phyloP scores from a whole-genome alignment of 2,888 invertebrate genomes.

The Arenicola marina region DNA sequence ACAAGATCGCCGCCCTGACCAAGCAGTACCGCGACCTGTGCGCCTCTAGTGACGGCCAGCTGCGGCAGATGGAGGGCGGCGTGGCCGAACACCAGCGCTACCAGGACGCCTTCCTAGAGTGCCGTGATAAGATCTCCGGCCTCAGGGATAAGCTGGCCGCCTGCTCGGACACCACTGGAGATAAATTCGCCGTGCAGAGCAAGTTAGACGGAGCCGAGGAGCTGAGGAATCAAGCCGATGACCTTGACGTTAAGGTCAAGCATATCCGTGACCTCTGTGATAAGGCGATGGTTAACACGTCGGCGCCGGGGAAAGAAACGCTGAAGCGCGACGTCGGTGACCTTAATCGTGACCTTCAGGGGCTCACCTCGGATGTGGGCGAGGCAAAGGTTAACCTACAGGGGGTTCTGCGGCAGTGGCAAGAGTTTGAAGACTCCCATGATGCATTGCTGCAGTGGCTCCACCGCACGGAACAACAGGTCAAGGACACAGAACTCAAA shows the following conservation, averaged over 20 bases:
- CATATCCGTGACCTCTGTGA: conserved; percentile 6
- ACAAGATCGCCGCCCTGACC: conserved; percentile 47
- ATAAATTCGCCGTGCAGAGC: conserved; percentile 79
- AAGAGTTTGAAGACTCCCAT: conserved; percentile 84
- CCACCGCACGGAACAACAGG: conserved; percentile 81
- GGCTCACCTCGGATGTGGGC: conserved; percentile 40
- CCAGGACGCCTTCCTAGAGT: conserved; percentile 74
- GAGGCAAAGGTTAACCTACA: conserved; percentile 66
- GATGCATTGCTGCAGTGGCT: conserved; percentile 87
- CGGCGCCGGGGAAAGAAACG: conserved; percentile 21
- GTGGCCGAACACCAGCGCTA: conserved; percentile 84
- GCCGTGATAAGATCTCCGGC: conserved; percentile 85
- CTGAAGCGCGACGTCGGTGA: conserved; percentile 81
- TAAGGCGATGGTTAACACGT: conserved; percentile 16
- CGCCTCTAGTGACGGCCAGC: conserved; percentile 61
- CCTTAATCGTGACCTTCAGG: conserved; percentile 85
- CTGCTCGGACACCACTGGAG: conserved; percentile 82
- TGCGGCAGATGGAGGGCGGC: conserved; percentile 82
- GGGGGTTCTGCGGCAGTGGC: conserved; percentile 85
- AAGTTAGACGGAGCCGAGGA: conserved; percentile 75
- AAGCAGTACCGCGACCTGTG: conserved; percentile 48
- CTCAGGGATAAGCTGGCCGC: conserved; percentile 84
- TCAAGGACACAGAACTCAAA: conserved; percentile 65
- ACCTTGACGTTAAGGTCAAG: conserved; percentile 73
- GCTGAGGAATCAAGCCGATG: conserved; percentile 56